Base-by-base conservation (phyloP, 2,888 invertebrate genomes). In the Apotomis capreana region DNA sequence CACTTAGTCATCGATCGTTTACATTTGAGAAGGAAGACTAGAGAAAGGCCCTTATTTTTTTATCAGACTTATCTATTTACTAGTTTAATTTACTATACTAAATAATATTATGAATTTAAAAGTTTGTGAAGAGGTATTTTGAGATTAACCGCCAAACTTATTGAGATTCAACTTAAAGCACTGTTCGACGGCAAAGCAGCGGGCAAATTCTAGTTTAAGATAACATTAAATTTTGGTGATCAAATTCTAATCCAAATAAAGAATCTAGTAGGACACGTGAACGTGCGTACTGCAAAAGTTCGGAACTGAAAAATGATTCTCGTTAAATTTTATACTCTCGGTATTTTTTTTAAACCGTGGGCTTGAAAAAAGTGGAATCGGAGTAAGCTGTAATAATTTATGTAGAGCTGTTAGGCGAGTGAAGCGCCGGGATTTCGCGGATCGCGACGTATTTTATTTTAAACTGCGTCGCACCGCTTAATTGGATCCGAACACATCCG, bases 381-480 rank as follows among this genome's bases (percentile, higher is more conserved):
- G 62, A 68, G 68, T 72, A 72, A 72, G 72, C 72, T 68, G 62
- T 67, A 64, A 70, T 75, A 71, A 69, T 59, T 65, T 75, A 71
- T 70, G 75, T 69, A 69, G 67, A 62, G 69, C 73, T 61, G 69
- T 67, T 72, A 69, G 69, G 63, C 74, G 70, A 68, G 65, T 73
- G 69, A 71, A 76, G 61, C 69, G 73, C 74, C 65, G n/a, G 71
- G 74, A 73, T 76, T 78, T 78, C 76, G 70, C 69, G 70, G 73
- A 73, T 74, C 61, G 76, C 72, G 15, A 60, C 70, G 63, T 76
- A 74, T 78, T 79, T 80, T 77, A 76, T 77, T 78, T 74, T 74
- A 76, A 75, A 77, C 74, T 74, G 76, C 73, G 75, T 64, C 68
- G 70, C 70, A 74, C 36, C 59, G 63, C 75, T 77, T 80, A 78